These are phyloP conservation scores for Phaethornis superciliosus DNA, from an alignment of 2,113 vertebrate species.

Conservation along the genomic window DNA sequence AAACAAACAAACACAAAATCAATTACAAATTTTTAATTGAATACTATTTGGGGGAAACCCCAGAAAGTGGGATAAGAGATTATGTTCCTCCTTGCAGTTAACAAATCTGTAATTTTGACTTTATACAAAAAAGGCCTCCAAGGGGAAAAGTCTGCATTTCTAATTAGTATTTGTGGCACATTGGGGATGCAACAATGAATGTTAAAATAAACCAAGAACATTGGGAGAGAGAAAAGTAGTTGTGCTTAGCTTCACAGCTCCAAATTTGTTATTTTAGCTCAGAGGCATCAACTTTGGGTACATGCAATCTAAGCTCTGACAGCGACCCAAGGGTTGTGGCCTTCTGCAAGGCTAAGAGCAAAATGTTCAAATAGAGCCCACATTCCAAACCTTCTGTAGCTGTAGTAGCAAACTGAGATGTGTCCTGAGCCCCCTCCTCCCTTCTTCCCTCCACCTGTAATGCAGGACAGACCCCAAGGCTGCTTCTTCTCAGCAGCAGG, in stretches of 20 bases:
- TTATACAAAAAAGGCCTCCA: neutral
- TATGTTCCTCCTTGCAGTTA: neutral
- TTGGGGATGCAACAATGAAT: neutral
- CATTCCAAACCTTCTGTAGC: neutral
- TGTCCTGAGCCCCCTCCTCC: neutral
- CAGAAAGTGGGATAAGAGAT: neutral
- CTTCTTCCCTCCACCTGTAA: neutral
- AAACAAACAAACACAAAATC: neutral
- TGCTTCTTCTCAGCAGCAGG: neutral
- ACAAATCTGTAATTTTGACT: neutral
- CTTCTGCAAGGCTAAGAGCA: neutral
- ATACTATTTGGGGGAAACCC: neutral
- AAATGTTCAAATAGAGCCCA: neutral
- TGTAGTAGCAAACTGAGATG: neutral
- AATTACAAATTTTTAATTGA: neutral
- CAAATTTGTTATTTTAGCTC: neutral
- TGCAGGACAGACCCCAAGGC: rapidly evolving
- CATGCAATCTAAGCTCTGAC: neutral
- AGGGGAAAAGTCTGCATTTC: neutral
- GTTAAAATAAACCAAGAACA: neutral
- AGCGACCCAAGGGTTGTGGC: neutral
- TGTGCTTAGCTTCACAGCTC: neutral
- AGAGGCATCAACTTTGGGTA: neutral
- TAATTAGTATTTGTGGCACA: neutral
- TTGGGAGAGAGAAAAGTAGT: neutral